These are phyloP conservation scores for Pelochelys cantorii DNA, from an alignment of 2,797 vertebrate genomes.

Conservation along the genomic window DNA sequence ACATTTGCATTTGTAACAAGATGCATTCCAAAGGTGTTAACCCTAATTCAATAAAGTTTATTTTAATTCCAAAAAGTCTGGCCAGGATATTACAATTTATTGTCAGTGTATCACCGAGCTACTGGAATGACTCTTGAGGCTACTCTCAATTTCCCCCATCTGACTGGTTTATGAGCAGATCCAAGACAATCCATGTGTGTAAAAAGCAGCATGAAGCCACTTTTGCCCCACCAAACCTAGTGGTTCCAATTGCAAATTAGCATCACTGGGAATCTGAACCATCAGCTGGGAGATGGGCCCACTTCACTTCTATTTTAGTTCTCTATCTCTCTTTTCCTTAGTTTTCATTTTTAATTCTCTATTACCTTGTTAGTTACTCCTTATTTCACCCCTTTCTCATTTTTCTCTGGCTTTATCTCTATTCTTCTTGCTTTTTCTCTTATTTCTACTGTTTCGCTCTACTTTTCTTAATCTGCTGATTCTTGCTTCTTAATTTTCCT, in stretches of 20 bases:
- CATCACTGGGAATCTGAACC: neutral
- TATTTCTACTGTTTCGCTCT: neutral
- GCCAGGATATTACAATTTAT: neutral
- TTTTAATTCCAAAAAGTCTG: neutral
- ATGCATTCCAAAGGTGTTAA: neutral
- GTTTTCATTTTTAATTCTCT: neutral
- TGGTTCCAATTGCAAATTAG: neutral
- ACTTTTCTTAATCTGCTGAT: neutral
- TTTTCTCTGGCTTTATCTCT: neutral
- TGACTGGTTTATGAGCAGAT: no score
- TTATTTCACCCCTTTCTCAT: neutral
- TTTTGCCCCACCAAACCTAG: neutral
- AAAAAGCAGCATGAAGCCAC: neutral
- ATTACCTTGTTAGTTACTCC: neutral
- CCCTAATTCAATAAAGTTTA: neutral
- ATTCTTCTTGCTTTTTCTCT: neutral
- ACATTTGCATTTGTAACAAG: neutral
- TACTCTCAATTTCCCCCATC: neutral
- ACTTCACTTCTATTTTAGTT: neutral
- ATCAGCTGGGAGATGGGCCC: neutral
- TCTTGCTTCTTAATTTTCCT: neutral
- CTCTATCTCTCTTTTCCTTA: neutral
- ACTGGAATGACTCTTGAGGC: neutral
- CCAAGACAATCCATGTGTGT: neutral
- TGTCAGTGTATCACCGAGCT: no score